Percentiles rank a stretch among this genome's conserved stretches.
Evolutionary conservation across 2,888 invertebrate species (phyloP).

Genomic region (Coecobrya sp.): DNA sequence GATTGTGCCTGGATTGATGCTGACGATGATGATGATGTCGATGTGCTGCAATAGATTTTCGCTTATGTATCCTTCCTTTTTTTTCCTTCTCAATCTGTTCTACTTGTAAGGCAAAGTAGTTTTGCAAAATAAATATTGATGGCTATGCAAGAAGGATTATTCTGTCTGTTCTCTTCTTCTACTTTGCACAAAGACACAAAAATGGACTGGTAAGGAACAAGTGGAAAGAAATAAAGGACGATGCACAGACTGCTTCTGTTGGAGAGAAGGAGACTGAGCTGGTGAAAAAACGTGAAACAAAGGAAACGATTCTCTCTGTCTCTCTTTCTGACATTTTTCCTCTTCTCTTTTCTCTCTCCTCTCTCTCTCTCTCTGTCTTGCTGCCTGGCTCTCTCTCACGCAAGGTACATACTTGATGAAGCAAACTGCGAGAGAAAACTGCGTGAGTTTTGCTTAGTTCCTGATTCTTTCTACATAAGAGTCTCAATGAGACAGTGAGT

Average conservation of each 20-base stretch:
- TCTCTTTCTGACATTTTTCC: conserved; percentile 43
- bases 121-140: conserved; percentile 31
- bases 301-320: conserved; percentile 42
- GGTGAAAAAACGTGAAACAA: conserved; percentile 41
- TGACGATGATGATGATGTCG: not conserved
- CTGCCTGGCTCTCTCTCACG: not conserved
- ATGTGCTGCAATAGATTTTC: not conserved
- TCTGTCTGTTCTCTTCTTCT: not conserved
- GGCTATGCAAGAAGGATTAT: conserved; percentile 2
- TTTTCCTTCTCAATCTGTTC: not conserved
- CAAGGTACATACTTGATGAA: conserved; percentile 57
- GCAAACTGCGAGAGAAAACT: conserved; percentile 66
- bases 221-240: not conserved
- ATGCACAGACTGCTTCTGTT: not conserved
- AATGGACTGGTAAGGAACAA: not conserved
- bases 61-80: not conserved
- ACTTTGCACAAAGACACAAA: not conserved
- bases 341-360: not conserved
- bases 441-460: conserved; percentile 51
- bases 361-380: not conserved
- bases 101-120: not conserved
- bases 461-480: conserved; percentile 48
- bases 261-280: conserved; percentile 6
- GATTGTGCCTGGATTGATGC: not conserved
- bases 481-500: not conserved